phyloP scores from a whole-genome alignment of 2,888 invertebrate genomes.

The Heliconius hortense region DNA sequence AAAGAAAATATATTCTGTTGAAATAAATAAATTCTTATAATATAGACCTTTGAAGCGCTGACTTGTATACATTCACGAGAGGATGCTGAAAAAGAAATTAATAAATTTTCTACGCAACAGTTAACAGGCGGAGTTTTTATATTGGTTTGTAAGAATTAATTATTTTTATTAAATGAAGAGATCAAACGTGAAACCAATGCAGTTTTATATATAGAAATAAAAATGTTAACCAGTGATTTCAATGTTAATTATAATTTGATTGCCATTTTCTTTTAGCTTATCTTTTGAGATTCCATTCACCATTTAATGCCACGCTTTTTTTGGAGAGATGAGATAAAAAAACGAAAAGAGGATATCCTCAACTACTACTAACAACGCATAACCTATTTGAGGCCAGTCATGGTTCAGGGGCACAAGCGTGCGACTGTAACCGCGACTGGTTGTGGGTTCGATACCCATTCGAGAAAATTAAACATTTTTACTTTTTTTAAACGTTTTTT shows the following conservation, averaged over 20 bases:
- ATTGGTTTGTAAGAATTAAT: not conserved
- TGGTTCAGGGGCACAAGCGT: too few species aligned
- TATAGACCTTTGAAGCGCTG: constrained; percentile 25
- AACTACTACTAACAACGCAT: too few species aligned
- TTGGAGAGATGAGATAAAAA: too few species aligned
- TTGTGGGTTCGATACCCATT: too few species aligned
- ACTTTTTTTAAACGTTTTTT: too few species aligned
- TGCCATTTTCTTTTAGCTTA: not conserved
- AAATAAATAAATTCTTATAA: constrained; percentile 34
- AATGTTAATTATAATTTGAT: not conserved
- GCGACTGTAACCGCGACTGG: too few species aligned
- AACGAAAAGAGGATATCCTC: too few species aligned
- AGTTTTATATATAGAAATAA: not conserved
- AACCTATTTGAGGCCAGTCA: too few species aligned
- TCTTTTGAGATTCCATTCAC: too few species aligned
- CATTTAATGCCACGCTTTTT: too few species aligned
- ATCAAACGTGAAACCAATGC: not conserved
- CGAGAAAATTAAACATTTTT: too few species aligned
- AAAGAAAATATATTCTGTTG: not conserved
- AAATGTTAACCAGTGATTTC: not conserved
- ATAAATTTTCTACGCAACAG: constrained; percentile 7
- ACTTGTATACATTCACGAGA: not conserved
- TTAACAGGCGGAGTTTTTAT: constrained; percentile 1
- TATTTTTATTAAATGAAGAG: not conserved
- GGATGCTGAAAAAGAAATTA: constrained; percentile 12